phyloP scores from a whole-genome alignment of 1,140 invertebrate genomes.

The Paraescarpia echinospica region DNA sequence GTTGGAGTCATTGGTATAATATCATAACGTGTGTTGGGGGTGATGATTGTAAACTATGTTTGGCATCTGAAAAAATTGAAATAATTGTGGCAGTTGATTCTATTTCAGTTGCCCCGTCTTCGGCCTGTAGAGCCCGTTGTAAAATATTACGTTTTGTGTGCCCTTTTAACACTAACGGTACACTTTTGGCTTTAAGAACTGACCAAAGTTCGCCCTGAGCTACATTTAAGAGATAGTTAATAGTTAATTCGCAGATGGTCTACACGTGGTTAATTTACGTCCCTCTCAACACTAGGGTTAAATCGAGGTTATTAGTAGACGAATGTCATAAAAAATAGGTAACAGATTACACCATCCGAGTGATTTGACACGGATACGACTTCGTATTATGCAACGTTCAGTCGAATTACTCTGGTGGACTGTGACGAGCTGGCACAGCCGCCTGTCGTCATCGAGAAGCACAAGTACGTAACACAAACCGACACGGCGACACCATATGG shows the following conservation, averaged over 20 bases:
- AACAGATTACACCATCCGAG: not conserved
- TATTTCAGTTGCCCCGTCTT: not conserved
- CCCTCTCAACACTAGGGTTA: not conserved
- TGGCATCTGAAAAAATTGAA: not conserved
- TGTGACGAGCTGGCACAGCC: not conserved
- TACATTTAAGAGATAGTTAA: not conserved
- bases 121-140: not conserved
- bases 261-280: not conserved
- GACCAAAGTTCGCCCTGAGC: not conserved
- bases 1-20: not conserved
- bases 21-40: not conserved
- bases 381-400: not conserved
- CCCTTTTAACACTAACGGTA: not conserved
- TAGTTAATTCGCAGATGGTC: not conserved
- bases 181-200: not conserved
- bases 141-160: not conserved
- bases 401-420: not conserved
- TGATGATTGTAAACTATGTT: not conserved
- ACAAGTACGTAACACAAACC: not conserved
- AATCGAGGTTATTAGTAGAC: not conserved
- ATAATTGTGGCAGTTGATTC: not conserved
- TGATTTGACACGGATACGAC: not conserved
- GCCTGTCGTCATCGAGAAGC: not conserved
- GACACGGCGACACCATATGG: not conserved
- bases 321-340: not conserved